Conservation (phyloP, 2,797 vertebrate genomes). For the Sardinella longiceps region DNA sequence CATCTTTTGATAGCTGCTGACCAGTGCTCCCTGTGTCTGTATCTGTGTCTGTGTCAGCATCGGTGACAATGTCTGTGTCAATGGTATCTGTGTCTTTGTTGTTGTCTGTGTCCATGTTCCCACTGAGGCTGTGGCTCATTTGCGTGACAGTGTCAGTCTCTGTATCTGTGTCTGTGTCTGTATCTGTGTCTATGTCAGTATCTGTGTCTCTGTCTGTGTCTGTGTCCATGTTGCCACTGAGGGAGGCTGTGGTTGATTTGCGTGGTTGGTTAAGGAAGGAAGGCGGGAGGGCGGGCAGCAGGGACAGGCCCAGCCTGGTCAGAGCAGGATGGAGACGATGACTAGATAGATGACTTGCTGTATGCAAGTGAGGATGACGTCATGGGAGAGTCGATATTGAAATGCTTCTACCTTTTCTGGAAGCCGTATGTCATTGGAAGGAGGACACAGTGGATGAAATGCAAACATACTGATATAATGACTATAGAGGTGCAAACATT, state of each 20-base stretch:
- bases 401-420: neutral
- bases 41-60: neutral
- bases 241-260: slow-evolving; percentile 26
- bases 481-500: neutral
- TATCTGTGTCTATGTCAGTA: no score
- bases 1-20: no score
- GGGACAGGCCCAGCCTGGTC: neutral
- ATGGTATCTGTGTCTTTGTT: no score
- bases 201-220: no score
- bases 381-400: no score
- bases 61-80: no score
- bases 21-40: neutral
- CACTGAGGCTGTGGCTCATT: neutral
- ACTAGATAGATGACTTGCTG: no score
- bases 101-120: no score
- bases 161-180: no score
- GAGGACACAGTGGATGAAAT: neutral
- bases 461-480: neutral
- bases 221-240: neutral
- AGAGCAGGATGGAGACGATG: neutral
- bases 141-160: no score
- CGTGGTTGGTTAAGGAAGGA: slow-evolving; percentile 21
- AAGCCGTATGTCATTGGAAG: neutral
- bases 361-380: no score
- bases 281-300: neutral